Conservation (phyloP, 2,797 vertebrate species). For the Pseudochaenichthys georgianus region DNA sequence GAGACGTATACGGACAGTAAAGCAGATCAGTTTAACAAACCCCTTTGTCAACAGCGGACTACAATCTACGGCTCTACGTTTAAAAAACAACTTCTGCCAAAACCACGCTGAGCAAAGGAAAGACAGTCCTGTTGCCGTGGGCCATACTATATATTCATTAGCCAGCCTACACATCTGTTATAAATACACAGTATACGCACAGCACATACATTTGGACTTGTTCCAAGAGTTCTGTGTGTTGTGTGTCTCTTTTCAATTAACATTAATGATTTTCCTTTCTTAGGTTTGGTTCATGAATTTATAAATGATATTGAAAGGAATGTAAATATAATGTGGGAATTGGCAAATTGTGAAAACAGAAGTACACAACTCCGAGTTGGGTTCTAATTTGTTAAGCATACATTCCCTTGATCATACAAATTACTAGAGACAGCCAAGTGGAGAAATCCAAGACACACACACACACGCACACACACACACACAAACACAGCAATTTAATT, state of each 20-base stretch:
- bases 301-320: conserved; percentile 78
- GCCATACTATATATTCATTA: conserved; percentile 59
- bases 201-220: conserved; percentile 60
- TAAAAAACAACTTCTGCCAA: conserved; percentile 36
- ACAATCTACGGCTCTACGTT: conserved; percentile 24
- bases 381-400: conserved; percentile 76
- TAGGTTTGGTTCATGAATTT: conserved; percentile 80
- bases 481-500: conserved; percentile 67
- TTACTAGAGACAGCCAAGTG: conserved; percentile 69
- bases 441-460: conserved; percentile 4
- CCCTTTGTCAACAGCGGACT: conserved; percentile 8
- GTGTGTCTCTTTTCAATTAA: conserved; percentile 83
- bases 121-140: conserved; percentile 29
- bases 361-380: conserved; percentile 63
- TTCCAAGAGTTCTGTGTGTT: conserved; percentile 70
- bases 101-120: conserved; percentile 37
- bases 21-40: neutral
- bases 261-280: conserved; percentile 77
- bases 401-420: conserved; percentile 79
- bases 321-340: conserved; percentile 80
- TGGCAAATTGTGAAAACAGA: conserved; percentile 73
- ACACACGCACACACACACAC: too few species aligned
- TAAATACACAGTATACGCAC: conserved; percentile 52
- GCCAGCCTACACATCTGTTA: conserved; percentile 56
- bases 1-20: neutral